Evolutionary conservation across 2,113 vertebrate species (phyloP).

Genomic region (Albula goreensis): DNA sequence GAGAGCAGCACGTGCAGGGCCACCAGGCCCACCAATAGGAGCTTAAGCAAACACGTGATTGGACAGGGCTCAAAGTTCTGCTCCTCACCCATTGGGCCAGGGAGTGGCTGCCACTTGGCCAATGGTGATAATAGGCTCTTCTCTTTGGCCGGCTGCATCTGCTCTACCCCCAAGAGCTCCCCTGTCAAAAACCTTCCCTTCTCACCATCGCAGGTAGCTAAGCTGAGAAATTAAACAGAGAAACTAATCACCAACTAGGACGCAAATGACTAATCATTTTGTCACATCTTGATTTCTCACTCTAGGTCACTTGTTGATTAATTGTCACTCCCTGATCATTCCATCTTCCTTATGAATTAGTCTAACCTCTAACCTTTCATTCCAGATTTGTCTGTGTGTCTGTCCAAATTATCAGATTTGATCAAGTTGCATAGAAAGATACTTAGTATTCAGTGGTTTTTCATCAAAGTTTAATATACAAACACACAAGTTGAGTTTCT

Average conservation of each 20-base stretch:
- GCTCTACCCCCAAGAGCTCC: slow-evolving; percentile 78
- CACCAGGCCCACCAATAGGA: slow-evolving; percentile 61
- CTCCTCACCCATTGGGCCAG: slow-evolving; percentile 67
- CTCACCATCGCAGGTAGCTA: slow-evolving; percentile 92
- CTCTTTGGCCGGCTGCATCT: slow-evolving; percentile 73
- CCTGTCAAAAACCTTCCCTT: slow-evolving; percentile 84
- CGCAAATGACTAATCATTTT: slow-evolving; percentile 76
- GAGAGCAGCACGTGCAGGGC: slow-evolving; percentile 62
- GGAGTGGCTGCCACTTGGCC: slow-evolving; percentile 65
- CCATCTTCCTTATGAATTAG: slow-evolving; percentile 46
- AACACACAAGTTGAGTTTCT: slow-evolving; percentile 28
- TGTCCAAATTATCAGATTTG: slow-evolving; percentile 4
- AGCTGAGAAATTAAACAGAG: slow-evolving; percentile 67
- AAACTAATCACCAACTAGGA: slow-evolving; percentile 76
- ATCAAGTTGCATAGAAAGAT: slow-evolving; percentile 3
- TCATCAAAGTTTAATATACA: slow-evolving; percentile 2
- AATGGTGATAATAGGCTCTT: slow-evolving; percentile 65
- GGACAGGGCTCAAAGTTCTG: slow-evolving; percentile 70
- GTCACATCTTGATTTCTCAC: slow-evolving; percentile 62
- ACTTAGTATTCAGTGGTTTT: background rate
- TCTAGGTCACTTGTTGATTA: slow-evolving; percentile 33
- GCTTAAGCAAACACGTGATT: slow-evolving; percentile 62
- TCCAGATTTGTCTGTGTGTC: slow-evolving; percentile 7
- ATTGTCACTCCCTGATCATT: slow-evolving; percentile 45
- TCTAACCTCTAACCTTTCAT: slow-evolving; percentile 14